phyloP scores from a whole-genome alignment of 2,113 vertebrate genomes.

The Phylloscopus trochiloides region DNA sequence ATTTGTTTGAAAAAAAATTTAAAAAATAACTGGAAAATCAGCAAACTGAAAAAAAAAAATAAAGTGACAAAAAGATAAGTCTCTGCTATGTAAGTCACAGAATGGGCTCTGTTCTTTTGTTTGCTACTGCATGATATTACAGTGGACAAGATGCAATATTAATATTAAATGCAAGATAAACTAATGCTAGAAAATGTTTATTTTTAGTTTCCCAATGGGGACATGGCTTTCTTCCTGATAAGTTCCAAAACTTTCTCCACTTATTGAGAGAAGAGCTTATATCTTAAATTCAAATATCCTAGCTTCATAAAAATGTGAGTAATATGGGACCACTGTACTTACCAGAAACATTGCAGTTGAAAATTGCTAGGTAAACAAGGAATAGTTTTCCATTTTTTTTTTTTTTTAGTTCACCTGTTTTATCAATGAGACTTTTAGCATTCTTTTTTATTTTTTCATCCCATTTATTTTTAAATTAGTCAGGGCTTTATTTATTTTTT shows the following conservation, averaged over 20 bases:
- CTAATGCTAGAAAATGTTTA: not conserved
- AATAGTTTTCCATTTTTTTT: not conserved
- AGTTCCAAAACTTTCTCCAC: not conserved
- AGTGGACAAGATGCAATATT: not conserved
- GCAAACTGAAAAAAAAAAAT: not conserved
- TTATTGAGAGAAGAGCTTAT: not conserved
- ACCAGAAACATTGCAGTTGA: not conserved
- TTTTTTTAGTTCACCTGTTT: not conserved
- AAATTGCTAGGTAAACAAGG: not conserved
- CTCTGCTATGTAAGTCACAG: not conserved
- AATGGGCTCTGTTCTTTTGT: not conserved
- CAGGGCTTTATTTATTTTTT: not conserved
- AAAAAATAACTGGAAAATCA: not conserved
- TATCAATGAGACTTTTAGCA: not conserved
- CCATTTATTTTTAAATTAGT: constrained; percentile 3
- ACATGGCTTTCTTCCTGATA: not conserved
- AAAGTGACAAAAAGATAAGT: not conserved
- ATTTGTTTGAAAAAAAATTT: not conserved
- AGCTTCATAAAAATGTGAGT: not conserved
- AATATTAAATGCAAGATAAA: not conserved
- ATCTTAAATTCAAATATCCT: not conserved
- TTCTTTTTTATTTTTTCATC: constrained; percentile 15
- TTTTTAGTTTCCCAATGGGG: not conserved
- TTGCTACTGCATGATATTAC: not conserved
- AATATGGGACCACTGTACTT: not conserved